phyloP scores from a whole-genome alignment of 2,797 vertebrate species.

The Myotis findleyi region DNA sequence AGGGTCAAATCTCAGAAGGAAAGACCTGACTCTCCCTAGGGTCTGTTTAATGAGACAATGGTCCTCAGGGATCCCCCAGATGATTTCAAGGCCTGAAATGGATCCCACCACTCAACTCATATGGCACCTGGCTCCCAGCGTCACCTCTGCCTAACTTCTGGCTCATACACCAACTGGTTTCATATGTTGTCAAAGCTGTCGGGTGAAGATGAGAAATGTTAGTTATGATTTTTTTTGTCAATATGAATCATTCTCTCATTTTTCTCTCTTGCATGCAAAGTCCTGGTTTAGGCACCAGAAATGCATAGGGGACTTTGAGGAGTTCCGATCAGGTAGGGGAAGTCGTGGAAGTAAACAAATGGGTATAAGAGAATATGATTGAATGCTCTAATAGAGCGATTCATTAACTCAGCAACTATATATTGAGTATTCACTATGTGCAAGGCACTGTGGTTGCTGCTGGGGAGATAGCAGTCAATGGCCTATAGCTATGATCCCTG shows the following conservation, averaged over 20 bases:
- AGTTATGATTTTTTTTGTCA: neutral
- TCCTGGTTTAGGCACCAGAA: neutral
- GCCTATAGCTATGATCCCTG: neutral
- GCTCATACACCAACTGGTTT: neutral
- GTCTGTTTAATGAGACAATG: neutral
- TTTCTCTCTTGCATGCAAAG: constrained; percentile 31
- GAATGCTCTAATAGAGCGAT: neutral
- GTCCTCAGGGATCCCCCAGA: neutral
- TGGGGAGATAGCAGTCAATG: neutral
- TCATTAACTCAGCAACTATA: neutral
- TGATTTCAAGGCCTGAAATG: constrained; percentile 25
- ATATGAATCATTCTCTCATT: neutral
- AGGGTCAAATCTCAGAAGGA: constrained; percentile 45
- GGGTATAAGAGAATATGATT: neutral
- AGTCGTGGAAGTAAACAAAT: neutral
- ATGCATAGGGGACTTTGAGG: neutral
- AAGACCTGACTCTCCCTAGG: neutral
- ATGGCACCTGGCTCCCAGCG: neutral
- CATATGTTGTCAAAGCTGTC: neutral
- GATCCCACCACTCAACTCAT: neutral
- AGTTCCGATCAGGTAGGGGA: neutral
- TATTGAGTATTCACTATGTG: neutral
- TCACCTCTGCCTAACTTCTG: constrained; percentile 12
- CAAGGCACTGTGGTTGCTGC: fast-evolving
- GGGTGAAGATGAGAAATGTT: constrained; percentile 26